Percentiles rank a stretch among this genome's conserved stretches.
These are phyloP conservation scores for Brachionus plicatilis DNA, from an alignment of 1,140 invertebrate genomes.

Conservation along the genomic window DNA sequence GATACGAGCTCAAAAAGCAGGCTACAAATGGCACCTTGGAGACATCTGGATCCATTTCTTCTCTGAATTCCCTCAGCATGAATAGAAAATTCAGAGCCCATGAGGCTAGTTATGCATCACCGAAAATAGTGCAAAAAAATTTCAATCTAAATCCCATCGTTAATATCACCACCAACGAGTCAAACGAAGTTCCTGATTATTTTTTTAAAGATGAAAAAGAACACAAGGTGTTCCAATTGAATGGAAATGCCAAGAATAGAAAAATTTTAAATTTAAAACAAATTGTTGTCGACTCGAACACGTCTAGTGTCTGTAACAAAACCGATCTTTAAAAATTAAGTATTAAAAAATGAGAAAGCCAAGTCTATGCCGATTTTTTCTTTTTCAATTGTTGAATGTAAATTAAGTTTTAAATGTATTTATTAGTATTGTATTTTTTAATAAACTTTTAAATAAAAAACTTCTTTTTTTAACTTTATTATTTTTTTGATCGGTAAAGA, in stretches of 20 bases:
- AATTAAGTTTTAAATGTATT: slow-evolving; percentile 8
- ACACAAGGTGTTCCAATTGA: neutral
- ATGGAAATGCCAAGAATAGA: neutral
- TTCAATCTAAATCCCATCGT: slow-evolving; percentile 32
- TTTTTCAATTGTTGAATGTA: neutral
- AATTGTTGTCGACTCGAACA: slow-evolving; percentile 8
- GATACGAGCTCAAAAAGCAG: slow-evolving; percentile 20
- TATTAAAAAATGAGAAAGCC: neutral
- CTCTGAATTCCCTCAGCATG: neutral
- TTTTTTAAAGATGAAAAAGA: slow-evolving; percentile 41
- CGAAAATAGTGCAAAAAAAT: neutral
- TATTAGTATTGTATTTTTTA: slow-evolving; percentile 9
- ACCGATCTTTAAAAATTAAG: neutral
- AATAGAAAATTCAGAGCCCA: neutral
- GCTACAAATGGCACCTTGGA: slow-evolving; percentile 12
- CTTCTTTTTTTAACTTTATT: no score
- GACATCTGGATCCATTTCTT: neutral
- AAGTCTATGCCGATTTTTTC: neutral
- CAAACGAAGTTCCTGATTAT: slow-evolving; percentile 23
- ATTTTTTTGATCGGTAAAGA: no score
- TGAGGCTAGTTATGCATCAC: neutral
- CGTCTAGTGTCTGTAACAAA: neutral
- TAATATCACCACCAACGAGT: neutral
- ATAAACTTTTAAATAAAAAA: neutral
- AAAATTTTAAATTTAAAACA: slow-evolving; percentile 27